Conservation (phyloP, 2,797 vertebrate species). For the Brachyalestes nurse region DNA sequence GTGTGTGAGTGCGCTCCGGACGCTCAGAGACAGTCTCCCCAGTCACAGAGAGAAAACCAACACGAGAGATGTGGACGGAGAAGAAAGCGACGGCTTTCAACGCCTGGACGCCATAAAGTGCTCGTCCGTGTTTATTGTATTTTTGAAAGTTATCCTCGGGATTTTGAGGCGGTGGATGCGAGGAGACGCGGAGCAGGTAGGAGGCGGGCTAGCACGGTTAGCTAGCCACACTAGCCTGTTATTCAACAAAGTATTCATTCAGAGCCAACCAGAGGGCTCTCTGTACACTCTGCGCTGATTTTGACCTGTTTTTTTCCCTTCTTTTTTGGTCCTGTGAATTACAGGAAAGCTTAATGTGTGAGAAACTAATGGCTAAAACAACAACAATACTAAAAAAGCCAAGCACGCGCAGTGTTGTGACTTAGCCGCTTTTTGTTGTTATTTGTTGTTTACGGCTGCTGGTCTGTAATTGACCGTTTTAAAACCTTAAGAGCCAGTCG, state of each 20-base stretch:
- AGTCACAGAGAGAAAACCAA: conserved; percentile 40
- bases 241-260: conserved; percentile 41
- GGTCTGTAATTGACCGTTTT: conserved; percentile 28
- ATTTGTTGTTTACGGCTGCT: not conserved
- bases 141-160: conserved; percentile 42
- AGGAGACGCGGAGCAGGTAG: conserved; percentile 54
- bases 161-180: conserved; percentile 23
- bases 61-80: conserved; percentile 67
- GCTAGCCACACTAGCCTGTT: conserved; percentile 54
- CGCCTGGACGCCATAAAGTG: conserved; percentile 58
- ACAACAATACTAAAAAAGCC: conserved; percentile 1
- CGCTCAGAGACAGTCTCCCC: conserved; percentile 54
- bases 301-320: not conserved
- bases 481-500: conserved; percentile 17
- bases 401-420: not conserved
- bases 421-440: not conserved
- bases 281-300: conserved; percentile 11
- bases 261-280: not conserved
- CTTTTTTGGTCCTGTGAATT: not conserved
- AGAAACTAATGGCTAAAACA: conserved; percentile 9
- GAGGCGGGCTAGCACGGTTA: conserved; percentile 48
- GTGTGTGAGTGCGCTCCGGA: conserved; percentile 49
- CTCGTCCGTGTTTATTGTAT: conserved; percentile 47
- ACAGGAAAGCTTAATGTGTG: conserved; percentile 4
- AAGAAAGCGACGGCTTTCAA: conserved; percentile 52